These are phyloP conservation scores for Ceraclea dissimilis DNA, from an alignment of 2,888 invertebrate species.

Conservation along the genomic window DNA sequence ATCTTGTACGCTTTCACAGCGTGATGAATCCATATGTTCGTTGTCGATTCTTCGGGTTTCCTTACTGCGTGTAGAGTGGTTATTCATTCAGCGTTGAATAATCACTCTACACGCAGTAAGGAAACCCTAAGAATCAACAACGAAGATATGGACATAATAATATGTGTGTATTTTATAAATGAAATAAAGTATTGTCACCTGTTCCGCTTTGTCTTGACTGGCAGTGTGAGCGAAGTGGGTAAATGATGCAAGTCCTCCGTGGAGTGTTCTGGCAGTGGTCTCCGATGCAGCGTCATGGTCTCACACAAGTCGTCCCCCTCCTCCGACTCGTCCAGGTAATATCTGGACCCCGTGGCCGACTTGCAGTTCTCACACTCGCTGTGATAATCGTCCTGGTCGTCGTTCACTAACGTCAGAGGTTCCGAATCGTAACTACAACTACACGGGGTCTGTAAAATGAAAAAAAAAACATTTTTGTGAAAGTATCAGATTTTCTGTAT, in stretches of 20 bases:
- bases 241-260: constrained; percentile 34
- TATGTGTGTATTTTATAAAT: too few species aligned
- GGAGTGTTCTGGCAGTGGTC: constrained; percentile 40
- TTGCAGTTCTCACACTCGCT: constrained; percentile 84
- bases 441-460: constrained; percentile 40
- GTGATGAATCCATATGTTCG: too few species aligned
- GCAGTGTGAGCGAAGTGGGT: constrained; percentile 28
- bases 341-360: constrained; percentile 63
- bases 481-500: too few species aligned
- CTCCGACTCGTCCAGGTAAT: constrained; percentile 53
- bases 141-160: too few species aligned
- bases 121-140: too few species aligned
- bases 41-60: too few species aligned
- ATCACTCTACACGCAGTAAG: too few species aligned
- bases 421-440: constrained; percentile 42
- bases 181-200: too few species aligned
- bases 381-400: constrained; percentile 54
- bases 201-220: constrained; percentile 25
- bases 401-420: constrained; percentile 33
- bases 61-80: too few species aligned
- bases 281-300: constrained; percentile 61
- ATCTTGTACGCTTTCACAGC: too few species aligned
- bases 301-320: constrained; percentile 51
- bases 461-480: too few species aligned
- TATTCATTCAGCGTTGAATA: too few species aligned